Percentiles rank a stretch among this genome's conserved stretches.
phyloP scores from a whole-genome alignment of 2,113 vertebrate species.

The Istiophorus platypterus region DNA sequence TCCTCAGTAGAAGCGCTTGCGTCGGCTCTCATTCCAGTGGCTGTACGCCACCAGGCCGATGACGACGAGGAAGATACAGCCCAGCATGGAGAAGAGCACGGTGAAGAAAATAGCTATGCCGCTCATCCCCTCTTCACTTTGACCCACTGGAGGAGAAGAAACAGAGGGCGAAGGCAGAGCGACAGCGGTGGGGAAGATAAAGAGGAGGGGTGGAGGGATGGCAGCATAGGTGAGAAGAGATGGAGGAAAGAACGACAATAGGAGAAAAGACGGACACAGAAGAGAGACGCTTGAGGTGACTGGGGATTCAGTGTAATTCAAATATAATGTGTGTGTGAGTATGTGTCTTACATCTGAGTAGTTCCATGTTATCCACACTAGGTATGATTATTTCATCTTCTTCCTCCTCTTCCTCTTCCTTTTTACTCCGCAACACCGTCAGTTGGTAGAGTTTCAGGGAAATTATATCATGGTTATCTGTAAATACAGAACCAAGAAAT shows the following conservation, averaged over 20 bases:
- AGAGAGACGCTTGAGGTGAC: background rate
- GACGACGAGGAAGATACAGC: constrained; percentile 90
- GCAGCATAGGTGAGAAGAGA: background rate
- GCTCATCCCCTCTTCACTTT: constrained; percentile 85
- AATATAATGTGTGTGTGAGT: background rate
- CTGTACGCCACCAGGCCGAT: constrained; percentile 92
- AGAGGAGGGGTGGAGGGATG: background rate
- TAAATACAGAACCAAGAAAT: constrained; percentile 3
- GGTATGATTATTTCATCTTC: constrained; percentile 91
- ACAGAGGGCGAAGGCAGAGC: background rate
- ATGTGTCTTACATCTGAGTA: constrained; percentile 81
- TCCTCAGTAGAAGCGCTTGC: constrained; percentile 96
- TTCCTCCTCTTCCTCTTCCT: constrained; percentile 87
- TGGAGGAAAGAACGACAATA: background rate
- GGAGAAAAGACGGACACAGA: too few relatives aligned
- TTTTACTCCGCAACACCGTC: constrained; percentile 87
- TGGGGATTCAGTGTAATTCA: too few relatives aligned
- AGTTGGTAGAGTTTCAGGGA: constrained; percentile 96
- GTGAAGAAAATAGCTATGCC: constrained; percentile 91
- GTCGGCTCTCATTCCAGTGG: constrained; percentile 94
- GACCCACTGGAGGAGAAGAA: constrained; percentile 75
- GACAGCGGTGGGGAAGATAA: background rate
- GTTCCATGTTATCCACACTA: constrained; percentile 92
- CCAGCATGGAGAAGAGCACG: constrained; percentile 93
- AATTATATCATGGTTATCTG: constrained; percentile 96